A percentile compares a stretch with the other conserved stretches of the same genome.
These are phyloP conservation scores for Cephus cinctus DNA, from an alignment of 1,140 invertebrate species.

Conservation along the genomic window DNA sequence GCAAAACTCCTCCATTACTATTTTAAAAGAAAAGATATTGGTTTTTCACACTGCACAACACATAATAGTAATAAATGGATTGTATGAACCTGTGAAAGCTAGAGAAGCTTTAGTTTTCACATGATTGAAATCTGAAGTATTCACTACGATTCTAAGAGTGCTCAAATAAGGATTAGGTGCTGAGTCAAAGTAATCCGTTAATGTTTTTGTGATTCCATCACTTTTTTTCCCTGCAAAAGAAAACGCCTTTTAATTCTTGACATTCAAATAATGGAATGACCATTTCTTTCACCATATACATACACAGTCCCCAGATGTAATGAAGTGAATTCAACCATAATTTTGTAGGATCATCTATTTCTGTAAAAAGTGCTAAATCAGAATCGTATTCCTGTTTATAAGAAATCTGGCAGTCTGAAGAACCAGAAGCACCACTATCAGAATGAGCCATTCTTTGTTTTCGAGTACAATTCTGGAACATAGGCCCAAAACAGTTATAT, in stretches of 20 bases:
- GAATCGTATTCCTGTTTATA: neutral
- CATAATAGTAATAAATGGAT: constrained; percentile 17
- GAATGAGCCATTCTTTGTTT: no score
- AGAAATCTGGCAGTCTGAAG: no score
- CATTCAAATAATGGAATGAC: neutral
- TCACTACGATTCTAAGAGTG: constrained; percentile 58
- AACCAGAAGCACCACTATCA: no score
- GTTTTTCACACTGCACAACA: constrained; percentile 8
- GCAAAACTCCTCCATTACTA: constrained; percentile 63
- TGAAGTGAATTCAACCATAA: constrained; percentile 38
- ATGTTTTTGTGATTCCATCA: constrained; percentile 51
- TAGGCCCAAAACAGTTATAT: no score
- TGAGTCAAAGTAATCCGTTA: constrained; percentile 54
- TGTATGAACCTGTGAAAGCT: constrained; percentile 49
- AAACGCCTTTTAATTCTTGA: constrained; percentile 8
- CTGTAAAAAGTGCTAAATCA: constrained; percentile 21
- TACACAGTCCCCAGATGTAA: constrained; percentile 41
- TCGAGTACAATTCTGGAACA: no score
- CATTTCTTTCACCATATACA: constrained; percentile 12
- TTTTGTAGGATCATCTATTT: constrained; percentile 39
- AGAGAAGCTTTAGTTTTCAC: constrained; percentile 59
- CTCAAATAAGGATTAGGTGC: constrained; percentile 60
- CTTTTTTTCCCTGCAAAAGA: constrained; percentile 58
- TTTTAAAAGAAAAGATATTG: constrained; percentile 4
- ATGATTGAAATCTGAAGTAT: constrained; percentile 59